These are phyloP conservation scores for Sphenodon punctatus DNA, from an alignment of 2,797 vertebrate genomes.

Conservation along the genomic window DNA sequence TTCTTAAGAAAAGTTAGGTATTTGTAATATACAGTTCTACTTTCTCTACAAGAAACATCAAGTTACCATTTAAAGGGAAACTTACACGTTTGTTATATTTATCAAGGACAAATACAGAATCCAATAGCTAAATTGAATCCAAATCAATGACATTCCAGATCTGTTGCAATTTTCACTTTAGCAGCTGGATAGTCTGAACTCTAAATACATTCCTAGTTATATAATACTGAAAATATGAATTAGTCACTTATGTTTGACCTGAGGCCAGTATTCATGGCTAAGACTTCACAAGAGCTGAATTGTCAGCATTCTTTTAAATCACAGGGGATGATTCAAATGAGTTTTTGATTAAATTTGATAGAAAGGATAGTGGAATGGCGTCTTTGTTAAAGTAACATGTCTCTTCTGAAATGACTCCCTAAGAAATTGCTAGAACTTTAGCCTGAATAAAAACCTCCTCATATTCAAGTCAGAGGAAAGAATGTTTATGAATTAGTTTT, in stretches of 20 bases:
- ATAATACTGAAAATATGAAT: slow-evolving; percentile 15
- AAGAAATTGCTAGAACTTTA: neutral
- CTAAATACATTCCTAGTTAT: slow-evolving; percentile 7
- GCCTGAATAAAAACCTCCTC: neutral
- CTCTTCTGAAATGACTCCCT: neutral
- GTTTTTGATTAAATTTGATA: neutral
- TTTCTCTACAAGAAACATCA: neutral
- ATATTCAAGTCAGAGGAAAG: neutral
- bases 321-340: neutral
- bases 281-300: neutral
- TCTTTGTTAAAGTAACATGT: neutral
- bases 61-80: neutral
- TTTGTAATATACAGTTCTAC: neutral
- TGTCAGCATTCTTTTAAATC: neutral
- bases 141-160: neutral
- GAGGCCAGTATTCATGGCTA: slow-evolving; percentile 25
- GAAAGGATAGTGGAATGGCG: neutral
- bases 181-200: slow-evolving; percentile 5
- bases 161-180: neutral
- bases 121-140: neutral
- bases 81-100: neutral
- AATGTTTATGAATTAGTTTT: neutral
- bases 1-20: neutral
- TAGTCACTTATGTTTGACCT: slow-evolving; percentile 30
- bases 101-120: neutral